Conservation (phyloP, 2,113 vertebrate species). For the Struthidea cinerea region DNA sequence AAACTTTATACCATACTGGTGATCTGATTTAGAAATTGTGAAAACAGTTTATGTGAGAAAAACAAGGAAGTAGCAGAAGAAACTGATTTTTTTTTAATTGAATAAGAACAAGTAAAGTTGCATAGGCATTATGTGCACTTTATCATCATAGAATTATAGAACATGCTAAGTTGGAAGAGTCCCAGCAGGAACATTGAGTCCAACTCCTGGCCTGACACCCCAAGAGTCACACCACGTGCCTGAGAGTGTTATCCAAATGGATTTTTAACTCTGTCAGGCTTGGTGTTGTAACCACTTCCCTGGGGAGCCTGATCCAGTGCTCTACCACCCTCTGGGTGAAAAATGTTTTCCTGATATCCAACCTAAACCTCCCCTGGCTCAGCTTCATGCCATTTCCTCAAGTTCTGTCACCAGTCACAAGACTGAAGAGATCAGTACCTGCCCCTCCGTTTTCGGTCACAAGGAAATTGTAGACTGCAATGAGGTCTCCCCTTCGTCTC, state of each 20-base stretch:
- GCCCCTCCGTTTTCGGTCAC: not conserved
- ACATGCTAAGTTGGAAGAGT: not conserved
- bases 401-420: not conserved
- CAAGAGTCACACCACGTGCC: not conserved
- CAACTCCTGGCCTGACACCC: not conserved
- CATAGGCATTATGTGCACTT: not conserved
- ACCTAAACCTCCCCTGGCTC: not conserved
- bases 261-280: not conserved
- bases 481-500: not conserved
- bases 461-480: not conserved
- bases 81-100: not conserved
- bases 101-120: not conserved
- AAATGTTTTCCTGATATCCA: not conserved
- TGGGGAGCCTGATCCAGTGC: not conserved
- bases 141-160: not conserved
- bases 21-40: not conserved
- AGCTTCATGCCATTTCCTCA: not conserved
- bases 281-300: not conserved
- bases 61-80: not conserved
- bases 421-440: not conserved
- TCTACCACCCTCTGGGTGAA: not conserved
- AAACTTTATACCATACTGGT: not conserved
- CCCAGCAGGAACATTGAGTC: rapidly evolving
- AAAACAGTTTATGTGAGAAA: not conserved
- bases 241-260: not conserved